These are phyloP conservation scores for Alauda arvensis DNA, from an alignment of 2,797 vertebrate genomes.

Conservation along the genomic window DNA sequence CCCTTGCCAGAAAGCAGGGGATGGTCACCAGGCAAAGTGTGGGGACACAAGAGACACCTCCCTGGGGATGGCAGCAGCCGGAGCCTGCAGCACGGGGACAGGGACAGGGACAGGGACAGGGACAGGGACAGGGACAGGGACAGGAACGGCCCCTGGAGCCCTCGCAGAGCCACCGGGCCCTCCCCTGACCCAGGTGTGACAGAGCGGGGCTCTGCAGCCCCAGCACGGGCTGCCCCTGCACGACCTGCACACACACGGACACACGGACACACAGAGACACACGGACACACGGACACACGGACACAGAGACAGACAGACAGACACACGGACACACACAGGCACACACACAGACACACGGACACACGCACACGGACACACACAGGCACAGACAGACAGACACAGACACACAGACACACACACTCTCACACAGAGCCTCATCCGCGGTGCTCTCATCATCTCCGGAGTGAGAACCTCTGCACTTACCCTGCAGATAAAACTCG, in stretches of 20 bases:
- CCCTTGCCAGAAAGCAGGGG: not conserved
- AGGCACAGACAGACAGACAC: not conserved
- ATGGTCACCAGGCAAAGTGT: not conserved
- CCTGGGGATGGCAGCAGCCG: not conserved
- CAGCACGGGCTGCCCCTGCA: accelerated
- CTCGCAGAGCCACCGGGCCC: accelerated
- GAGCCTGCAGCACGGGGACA: not conserved
- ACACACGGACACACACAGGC: not conserved
- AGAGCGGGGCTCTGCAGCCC: accelerated
- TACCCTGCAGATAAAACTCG: not conserved
- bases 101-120: not conserved
- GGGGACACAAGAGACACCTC: accelerated
- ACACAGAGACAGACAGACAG: not conserved
- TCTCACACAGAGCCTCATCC: not conserved
- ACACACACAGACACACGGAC: not conserved
- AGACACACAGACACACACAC: too few species aligned
- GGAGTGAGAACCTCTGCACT: accelerated
- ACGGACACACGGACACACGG: not conserved
- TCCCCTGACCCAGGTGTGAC: accelerated
- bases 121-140: not conserved
- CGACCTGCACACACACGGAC: accelerated
- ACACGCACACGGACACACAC: not conserved
- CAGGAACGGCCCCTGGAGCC: accelerated
- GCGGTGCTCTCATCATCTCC: accelerated
- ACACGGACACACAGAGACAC: not conserved